Conservation (phyloP, 2,797 vertebrate genomes). For the Mareca strepera region DNA sequence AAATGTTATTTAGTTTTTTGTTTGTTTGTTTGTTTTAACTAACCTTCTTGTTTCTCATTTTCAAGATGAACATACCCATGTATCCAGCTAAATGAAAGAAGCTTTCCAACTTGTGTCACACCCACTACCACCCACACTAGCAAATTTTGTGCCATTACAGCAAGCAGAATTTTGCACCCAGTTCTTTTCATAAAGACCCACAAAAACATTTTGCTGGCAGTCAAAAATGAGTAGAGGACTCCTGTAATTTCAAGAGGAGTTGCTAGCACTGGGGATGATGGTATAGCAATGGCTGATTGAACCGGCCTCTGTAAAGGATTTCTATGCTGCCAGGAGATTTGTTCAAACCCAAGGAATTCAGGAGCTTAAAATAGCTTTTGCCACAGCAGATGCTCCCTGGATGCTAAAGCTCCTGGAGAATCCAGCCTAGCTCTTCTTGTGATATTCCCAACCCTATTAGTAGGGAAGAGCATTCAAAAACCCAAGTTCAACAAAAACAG, state of each 20-base stretch:
- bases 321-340: background rate
- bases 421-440: background rate
- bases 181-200: background rate
- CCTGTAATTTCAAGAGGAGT: background rate
- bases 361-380: background rate
- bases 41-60: background rate
- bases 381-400: background rate
- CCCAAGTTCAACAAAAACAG: background rate
- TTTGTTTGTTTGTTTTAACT: background rate
- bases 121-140: background rate
- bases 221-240: background rate
- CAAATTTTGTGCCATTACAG: background rate
- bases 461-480: fast-evolving
- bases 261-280: fast-evolving
- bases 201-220: background rate
- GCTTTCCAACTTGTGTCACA: background rate
- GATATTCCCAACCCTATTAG: fast-evolving
- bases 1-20: background rate
- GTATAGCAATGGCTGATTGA: background rate
- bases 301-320: background rate
- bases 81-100: background rate
- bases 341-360: background rate
- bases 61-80: background rate
- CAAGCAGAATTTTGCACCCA: background rate
- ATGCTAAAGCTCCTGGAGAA: background rate